Evolutionary conservation across 2,113 vertebrate species (phyloP), one percentile per base, ranked within the genome.

Genomic region (Ondatra zibethicus): DNA sequence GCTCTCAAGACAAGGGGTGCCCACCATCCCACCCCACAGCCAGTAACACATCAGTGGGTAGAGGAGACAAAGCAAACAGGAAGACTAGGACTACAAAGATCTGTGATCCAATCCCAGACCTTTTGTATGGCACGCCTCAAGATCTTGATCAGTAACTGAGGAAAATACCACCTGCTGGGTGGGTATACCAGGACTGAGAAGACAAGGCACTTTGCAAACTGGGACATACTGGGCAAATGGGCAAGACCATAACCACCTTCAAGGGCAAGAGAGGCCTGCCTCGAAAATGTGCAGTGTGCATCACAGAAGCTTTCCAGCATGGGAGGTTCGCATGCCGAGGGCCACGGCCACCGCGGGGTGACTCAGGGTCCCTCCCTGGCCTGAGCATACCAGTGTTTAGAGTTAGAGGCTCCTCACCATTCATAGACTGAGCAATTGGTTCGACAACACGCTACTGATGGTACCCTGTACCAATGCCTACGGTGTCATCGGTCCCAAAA

Each of bases 361-460:
- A 65, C 76, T 33, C 45, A 1, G 1, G 42, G 65, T 29, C 85
- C 73, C 42, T 1, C 84, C 75, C 50, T 33, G 86, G 33, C 63
- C 80, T 85, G 3, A 31, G 75, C 82, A 63, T 42, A 16, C 5
- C 3, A 1, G 8, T 0, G 14, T 16, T 31, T 21, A 9, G 3
- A 0, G 72, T 29, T 7, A 27, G 65, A 17, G 33, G 58, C 13
- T n/a, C 88, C 0, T 2, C 11, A 23, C 45, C 50, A 1, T 14
- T 92, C 77, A 23, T 27, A 73, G 92, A 33, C 3, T 19, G 65
- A 27, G 76, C 42, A 8, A 11, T 3, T 3, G 29, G 3, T n/a
- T 50, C 61, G 27, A 16, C 6, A 29, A 1, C 10, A 6, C 19
- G 11, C 81, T 39, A 33, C 90, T 50, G 17, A 45, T 7, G 82